A percentile compares a stretch with the other conserved stretches of the same genome.
Conservation (phyloP, 2,797 vertebrate species). For the Gadopsis marmoratus region DNA sequence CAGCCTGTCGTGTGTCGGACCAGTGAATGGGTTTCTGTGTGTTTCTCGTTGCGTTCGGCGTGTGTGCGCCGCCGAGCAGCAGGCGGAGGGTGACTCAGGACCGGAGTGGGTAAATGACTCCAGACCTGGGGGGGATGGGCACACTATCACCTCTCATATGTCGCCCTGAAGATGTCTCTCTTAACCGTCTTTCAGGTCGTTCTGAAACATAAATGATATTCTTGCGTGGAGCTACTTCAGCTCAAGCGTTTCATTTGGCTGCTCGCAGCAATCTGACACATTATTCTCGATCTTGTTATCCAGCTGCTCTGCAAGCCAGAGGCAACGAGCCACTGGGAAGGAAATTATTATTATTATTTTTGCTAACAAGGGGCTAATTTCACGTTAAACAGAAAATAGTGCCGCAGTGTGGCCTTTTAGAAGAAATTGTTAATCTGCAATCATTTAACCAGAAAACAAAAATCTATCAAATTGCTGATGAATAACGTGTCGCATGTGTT, state of each 20-base stretch:
- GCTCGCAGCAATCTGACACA: slow-evolving; percentile 29
- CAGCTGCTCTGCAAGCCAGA: slow-evolving; percentile 25
- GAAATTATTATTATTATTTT: slow-evolving; percentile 2
- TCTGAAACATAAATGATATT: slow-evolving; percentile 1
- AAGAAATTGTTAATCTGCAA: not conserved
- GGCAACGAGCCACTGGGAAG: slow-evolving; percentile 34
- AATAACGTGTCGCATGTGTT: not conserved
- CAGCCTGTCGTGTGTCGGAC: slow-evolving; percentile 64
- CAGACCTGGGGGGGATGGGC: slow-evolving; percentile 38
- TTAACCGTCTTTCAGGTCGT: not conserved
- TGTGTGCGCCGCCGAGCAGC: slow-evolving; percentile 42
- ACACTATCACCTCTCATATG: not conserved
- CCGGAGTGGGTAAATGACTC: slow-evolving; percentile 58
- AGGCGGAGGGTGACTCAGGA: slow-evolving; percentile 72
- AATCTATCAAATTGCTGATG: not conserved
- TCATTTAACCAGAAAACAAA: not conserved
- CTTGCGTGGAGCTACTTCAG: slow-evolving; percentile 26
- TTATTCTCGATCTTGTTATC: slow-evolving; percentile 45
- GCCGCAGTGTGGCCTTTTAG: not conserved
- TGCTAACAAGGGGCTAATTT: slow-evolving; percentile 12
- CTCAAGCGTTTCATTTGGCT: slow-evolving; percentile 1
- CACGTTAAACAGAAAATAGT: slow-evolving; percentile 18
- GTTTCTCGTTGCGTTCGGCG: slow-evolving; percentile 60
- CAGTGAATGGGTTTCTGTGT: slow-evolving; percentile 61
- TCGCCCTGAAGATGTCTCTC: not conserved